Evolutionary conservation across 2,797 vertebrate genomes (phyloP), one percentile per base, ranked within the genome.

Genomic region (Chromis chromis): DNA sequence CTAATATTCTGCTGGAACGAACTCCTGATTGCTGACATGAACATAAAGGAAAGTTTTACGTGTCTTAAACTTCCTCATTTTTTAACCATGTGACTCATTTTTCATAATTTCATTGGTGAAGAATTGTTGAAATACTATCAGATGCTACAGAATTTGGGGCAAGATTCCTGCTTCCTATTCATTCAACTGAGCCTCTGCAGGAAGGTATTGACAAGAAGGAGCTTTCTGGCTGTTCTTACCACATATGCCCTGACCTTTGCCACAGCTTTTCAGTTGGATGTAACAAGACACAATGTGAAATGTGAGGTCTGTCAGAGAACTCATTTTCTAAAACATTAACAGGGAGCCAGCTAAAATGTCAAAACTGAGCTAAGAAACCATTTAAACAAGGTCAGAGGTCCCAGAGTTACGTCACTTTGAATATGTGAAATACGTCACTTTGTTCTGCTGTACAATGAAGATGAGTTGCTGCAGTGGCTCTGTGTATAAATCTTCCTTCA

Each of bases 201-300:
- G 27, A 73, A 67, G 50, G 14, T 46, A 70, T 24, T 67, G 63
- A 75, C 33, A 49, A 50, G 40, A 71, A 44, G 33, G 44, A 53
- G n/a, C 70, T 7, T 75, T n/a, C 17, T 7, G 11, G 72, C 59
- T 85, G 64, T 82, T 84, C 79, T 79, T 76, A 66, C 50, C 0
- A 4, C 49, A 53, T 49, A 67, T 91, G 70, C 81, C 73, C 55
- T 77, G 77, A 88, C 80, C 75, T 86, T 88, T 87, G 61, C 83
- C 44, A 52, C 28, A 2, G 57, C 22, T 63, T 71, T 86, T 54
- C 24, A 78, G 78, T 44, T 70, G 72, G 79, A 79, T 71, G 83
- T 88, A 89, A 91, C 76, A 61, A 67, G 88, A 90, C 31, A 78
- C 77, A 48, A 24, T 72, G 59, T 85, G 78, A 90, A 90, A 86